Conservation (phyloP, 2,113 vertebrate species). For the Mormoops blainvillei region DNA sequence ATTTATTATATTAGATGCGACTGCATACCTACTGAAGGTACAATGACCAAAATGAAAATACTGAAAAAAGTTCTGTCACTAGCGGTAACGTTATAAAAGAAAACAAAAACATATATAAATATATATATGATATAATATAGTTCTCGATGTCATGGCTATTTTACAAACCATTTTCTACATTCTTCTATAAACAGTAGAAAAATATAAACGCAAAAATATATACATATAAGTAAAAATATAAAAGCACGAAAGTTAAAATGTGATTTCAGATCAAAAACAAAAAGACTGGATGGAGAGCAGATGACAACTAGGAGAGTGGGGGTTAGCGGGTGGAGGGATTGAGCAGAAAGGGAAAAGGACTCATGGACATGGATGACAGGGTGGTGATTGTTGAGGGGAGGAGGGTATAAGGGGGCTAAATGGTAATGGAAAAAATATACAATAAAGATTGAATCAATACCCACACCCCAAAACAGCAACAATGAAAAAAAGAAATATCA, state of each 20-base stretch:
- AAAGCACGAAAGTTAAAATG: not conserved
- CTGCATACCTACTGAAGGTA: not conserved
- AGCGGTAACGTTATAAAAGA: not conserved
- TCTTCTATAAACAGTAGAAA: not conserved
- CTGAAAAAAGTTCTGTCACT: not conserved
- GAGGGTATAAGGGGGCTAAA: no score
- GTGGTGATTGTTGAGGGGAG: no score
- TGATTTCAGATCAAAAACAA: not conserved
- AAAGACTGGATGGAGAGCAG: not conserved
- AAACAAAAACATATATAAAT: not conserved
- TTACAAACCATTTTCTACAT: not conserved
- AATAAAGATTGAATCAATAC: no score
- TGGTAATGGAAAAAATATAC: no score
- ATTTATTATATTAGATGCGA: not conserved
- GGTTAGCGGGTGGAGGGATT: no score
- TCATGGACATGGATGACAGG: no score
- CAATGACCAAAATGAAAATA: constrained; percentile 3
- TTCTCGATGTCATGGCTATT: not conserved
- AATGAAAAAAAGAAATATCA: not conserved
- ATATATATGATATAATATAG: not conserved
- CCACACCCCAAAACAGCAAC: no score
- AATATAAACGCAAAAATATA: not conserved
- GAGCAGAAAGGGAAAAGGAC: no score
- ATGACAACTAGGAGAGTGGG: no score
- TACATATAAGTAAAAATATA: not conserved